Evolutionary conservation across 2,888 invertebrate species (phyloP).

Genomic region (Campoplex capitator): DNA sequence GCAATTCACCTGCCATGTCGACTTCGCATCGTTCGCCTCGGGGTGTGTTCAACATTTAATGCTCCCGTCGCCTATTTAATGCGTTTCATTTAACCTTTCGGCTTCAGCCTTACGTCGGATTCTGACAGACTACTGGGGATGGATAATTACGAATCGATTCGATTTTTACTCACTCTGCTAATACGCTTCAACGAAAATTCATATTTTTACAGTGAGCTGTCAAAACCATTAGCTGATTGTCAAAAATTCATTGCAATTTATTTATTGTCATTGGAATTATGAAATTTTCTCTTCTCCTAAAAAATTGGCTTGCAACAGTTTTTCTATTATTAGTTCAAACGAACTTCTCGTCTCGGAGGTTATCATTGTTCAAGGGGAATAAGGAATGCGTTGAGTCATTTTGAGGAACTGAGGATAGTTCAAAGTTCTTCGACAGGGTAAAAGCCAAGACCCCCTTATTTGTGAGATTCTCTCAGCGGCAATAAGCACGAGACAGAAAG

Average conservation of each 20-base stretch:
- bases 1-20: conserved; percentile 63
- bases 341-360: conserved; percentile 3
- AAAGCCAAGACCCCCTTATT: conserved; percentile 59
- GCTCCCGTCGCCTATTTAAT: conserved; percentile 56
- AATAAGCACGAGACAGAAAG: not conserved
- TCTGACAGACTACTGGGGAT: conserved; percentile 31
- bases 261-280: not conserved
- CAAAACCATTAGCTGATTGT: not conserved
- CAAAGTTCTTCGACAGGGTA: conserved; percentile 55
- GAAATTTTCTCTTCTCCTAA: not conserved
- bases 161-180: not conserved
- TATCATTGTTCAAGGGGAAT: conserved; percentile 45
- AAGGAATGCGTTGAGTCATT: conserved; percentile 68
- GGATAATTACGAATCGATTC: conserved; percentile 26
- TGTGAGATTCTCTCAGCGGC: conserved; percentile 16
- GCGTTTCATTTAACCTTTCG: conserved; percentile 52
- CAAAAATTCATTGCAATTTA: not conserved
- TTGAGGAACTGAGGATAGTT: conserved; percentile 37
- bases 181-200: not conserved
- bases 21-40: conserved; percentile 45
- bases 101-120: conserved; percentile 2
- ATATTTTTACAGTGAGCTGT: not conserved
- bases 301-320: not conserved
- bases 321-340: not conserved
- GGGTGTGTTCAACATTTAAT: conserved; percentile 64